Evolutionary conservation across 1,140 invertebrate genomes (phyloP).

Genomic region (Cheumatopsyche charites): DNA sequence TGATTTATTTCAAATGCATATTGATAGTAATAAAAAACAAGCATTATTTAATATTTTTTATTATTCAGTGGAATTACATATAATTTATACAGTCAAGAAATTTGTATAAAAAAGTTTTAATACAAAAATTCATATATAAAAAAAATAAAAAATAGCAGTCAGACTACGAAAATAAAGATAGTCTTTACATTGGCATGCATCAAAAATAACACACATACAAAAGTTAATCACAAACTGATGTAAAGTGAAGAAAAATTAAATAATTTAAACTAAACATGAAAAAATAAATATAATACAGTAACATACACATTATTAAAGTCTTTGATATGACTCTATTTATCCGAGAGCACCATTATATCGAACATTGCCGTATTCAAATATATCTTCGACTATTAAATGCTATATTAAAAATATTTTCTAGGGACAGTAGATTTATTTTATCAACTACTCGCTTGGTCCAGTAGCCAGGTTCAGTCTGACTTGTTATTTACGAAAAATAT

Average conservation of each 20-base stretch:
- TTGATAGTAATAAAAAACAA: neutral
- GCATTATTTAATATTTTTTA: neutral
- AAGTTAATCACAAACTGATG: slow-evolving; percentile 9
- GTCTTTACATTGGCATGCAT: slow-evolving; percentile 22
- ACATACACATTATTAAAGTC: slow-evolving; percentile 35
- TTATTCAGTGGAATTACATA: slow-evolving; percentile 3
- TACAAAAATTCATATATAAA: slow-evolving; percentile 36
- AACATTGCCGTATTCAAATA: slow-evolving; percentile 40
- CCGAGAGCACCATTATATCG: slow-evolving; percentile 46
- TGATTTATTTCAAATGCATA: too few species aligned
- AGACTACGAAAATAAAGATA: slow-evolving; percentile 28
- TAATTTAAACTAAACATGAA: slow-evolving; percentile 25
- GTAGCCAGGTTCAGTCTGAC: slow-evolving; percentile 20
- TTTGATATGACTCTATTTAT: slow-evolving; percentile 49
- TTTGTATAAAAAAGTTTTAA: slow-evolving; percentile 39
- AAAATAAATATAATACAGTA: slow-evolving; percentile 12
- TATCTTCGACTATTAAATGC: slow-evolving; percentile 29
- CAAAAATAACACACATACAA: slow-evolving; percentile 15
- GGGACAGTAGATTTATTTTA: slow-evolving; percentile 38
- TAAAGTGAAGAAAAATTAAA: slow-evolving; percentile 30
- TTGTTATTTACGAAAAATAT: slow-evolving; percentile 44
- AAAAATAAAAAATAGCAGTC: slow-evolving; percentile 29
- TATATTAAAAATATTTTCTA: slow-evolving; percentile 38
- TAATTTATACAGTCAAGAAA: slow-evolving; percentile 33
- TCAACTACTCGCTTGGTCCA: slow-evolving; percentile 44